Evolutionary conservation across 2,888 invertebrate genomes (phyloP), one percentile per base, ranked within the genome.

Genomic region (Liposcelis brunnea): DNA sequence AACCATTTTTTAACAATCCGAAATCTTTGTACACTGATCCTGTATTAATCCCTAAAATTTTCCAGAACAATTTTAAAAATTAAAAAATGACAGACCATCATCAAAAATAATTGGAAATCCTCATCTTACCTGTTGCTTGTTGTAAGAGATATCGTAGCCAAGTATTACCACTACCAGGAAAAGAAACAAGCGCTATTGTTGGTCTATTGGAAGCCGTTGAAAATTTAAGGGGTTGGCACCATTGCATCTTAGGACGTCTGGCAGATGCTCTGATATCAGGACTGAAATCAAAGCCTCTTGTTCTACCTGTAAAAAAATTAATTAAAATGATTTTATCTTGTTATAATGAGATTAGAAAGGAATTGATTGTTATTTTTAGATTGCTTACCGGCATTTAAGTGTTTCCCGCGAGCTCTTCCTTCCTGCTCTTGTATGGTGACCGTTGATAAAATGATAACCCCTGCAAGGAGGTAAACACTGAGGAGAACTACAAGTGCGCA

Each of bases 151-250:
- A 84, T 47, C 85, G 63, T 12, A 85, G 62, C 85, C 85, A 85
- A 16, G 84, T 84, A 58, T 85, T 85, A 1, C 84, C 84, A 57
- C 82, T 83, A n/a, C 84, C 84, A 4, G 84, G 85, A 59, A 79
- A 82, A 0, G 81, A 82, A 1, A 76, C 82, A 31, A 85, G 62
- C 1, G 83, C 84, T 1, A 72, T 69, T 7, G 71, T 65, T 1
- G 68, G 65, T 8, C 70, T 69, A 1, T 54, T 51, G 1, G 48
- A 47, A 32, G 50, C 43, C 2, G 40, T 38, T 2, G 49, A 43
- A 49, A 53, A 60, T 18, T 49, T 52, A 21, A 59, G 54, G 2
- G 55, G 54, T 10, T 51, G 55, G 50, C 61, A 60, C 56, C 58
- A 59, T n/a, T 52, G 49, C 12, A 57, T 47, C 5, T 53, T 46